Conservation (phyloP, 2,797 vertebrate species). For the Tachyglossus aculeatus region DNA sequence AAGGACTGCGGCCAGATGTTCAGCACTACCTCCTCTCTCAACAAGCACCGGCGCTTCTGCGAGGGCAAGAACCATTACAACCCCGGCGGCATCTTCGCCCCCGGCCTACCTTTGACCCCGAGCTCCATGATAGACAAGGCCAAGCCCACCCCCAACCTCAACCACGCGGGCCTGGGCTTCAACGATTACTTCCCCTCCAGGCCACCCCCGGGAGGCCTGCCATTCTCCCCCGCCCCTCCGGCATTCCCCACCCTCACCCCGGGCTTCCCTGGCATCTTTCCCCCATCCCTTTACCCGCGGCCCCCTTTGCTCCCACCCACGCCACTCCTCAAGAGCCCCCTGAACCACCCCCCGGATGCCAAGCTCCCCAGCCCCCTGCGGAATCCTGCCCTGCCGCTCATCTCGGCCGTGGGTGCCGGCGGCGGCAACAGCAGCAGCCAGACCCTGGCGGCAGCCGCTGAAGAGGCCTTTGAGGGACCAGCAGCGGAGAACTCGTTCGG, state of each 20-base stretch:
- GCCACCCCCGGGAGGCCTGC: conserved; percentile 85
- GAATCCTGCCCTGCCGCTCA: conserved; percentile 82
- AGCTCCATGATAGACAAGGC: conserved; percentile 92
- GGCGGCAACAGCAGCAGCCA: conserved; percentile 77
- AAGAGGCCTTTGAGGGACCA: conserved; percentile 83
- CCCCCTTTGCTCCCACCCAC: conserved; percentile 93
- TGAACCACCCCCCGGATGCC: conserved; percentile 86
- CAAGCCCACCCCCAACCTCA: conserved; percentile 86
- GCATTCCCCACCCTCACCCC: conserved; percentile 88
- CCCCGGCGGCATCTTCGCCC: conserved; percentile 86
- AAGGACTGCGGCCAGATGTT: conserved; percentile 86
- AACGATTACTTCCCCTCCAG: conserved; percentile 92
- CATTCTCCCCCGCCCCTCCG: conserved; percentile 87
- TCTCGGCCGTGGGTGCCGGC: conserved; percentile 84
- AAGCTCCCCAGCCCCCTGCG: conserved; percentile 90
- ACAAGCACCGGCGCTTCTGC: conserved; percentile 86
- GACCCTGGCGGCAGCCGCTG: conserved; percentile 51
- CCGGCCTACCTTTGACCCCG: conserved; percentile 90
- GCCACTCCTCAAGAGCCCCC: conserved; percentile 88
- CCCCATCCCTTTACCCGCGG: conserved; percentile 91
- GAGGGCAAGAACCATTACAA: conserved; percentile 88
- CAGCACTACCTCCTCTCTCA: conserved; percentile 85
- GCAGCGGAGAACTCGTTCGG: conserved; percentile 78
- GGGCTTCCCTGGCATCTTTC: conserved; percentile 93
- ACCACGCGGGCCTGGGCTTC: conserved; percentile 87